A percentile compares a stretch with the other conserved stretches of the same genome.
Conservation (phyloP, 2,797 vertebrate genomes). For the Pipistrellus nathusii region DNA sequence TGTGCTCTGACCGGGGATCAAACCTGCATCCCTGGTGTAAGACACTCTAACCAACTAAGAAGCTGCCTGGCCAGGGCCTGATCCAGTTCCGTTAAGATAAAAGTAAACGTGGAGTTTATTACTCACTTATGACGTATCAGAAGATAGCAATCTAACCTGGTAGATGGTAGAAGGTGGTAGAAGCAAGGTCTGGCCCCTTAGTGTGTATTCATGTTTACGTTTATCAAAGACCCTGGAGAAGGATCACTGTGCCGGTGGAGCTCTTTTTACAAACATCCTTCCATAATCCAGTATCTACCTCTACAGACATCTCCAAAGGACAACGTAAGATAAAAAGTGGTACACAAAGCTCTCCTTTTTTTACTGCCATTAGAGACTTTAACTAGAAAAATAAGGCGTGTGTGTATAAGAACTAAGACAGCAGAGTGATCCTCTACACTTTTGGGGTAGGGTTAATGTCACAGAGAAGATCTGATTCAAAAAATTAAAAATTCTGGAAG, state of each 20-base stretch:
- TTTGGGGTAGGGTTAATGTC: background rate
- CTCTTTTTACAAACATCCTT: background rate
- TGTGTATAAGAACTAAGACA: background rate
- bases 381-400: background rate
- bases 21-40: background rate
- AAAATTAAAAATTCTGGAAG: background rate
- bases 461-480: background rate
- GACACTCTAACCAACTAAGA: background rate
- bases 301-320: background rate
- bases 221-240: background rate
- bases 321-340: background rate
- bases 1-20: background rate
- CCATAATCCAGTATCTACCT: background rate
- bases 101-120: background rate
- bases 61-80: background rate
- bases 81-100: background rate
- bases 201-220: background rate
- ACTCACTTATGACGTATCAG: background rate
- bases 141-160: background rate
- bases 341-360: background rate
- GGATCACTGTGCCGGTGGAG: background rate
- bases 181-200: background rate
- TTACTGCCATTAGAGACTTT: background rate
- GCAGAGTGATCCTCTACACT: background rate
- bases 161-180: no score